Base-by-base conservation (phyloP, 2,888 invertebrate species). In the Parthenolecanium corni region DNA sequence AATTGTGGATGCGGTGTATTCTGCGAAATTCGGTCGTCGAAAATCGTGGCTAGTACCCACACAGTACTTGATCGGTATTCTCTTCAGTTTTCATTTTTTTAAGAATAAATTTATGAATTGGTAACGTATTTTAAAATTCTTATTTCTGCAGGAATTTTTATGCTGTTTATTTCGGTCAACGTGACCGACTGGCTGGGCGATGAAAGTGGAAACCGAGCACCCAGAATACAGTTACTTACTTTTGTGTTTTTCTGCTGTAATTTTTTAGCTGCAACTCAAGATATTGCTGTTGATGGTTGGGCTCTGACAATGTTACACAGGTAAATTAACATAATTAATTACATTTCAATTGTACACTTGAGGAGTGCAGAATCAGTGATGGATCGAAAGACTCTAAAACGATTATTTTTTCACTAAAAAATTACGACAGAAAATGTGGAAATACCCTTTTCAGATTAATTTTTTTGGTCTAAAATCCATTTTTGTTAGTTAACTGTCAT, bases 271-370 rank as follows among this genome's bases (percentile, higher is more conserved):
- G 97, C 98, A 2, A 98, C 98, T 1, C 98, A 99, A 77, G 98
- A 99, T 74, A 96, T 98, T 71, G 97, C 95, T 16, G 97, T 99
- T 0, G 98, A 99, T 77, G 98, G 98, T 21, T 99, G 98, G 98
- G 98, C 98, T 0, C 77, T 99, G 12, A 98, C 97, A 0, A 98
- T 99, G 94, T 77, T 98, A 1, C 89, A 92, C 71, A 87, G 91
- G 83, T 91, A 61, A 38, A 47, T 31, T 23, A n/a, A 47, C 20
- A 53, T 25, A 5, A 16, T 31, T n/a, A n/a, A 2, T 24, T 57
- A 42, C 23, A 23, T 47, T 18, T 18, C 31, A n/a, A n/a, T n/a
- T n/a, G n/a, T n/a, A n/a, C n/a, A n/a, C n/a, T n/a, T n/a, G n/a
- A n/a, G n/a, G n/a, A n/a, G n/a, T n/a, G n/a, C n/a, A n/a, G n/a